phyloP scores from a whole-genome alignment of 2,888 invertebrate species.

The Deilephila porcellus region DNA sequence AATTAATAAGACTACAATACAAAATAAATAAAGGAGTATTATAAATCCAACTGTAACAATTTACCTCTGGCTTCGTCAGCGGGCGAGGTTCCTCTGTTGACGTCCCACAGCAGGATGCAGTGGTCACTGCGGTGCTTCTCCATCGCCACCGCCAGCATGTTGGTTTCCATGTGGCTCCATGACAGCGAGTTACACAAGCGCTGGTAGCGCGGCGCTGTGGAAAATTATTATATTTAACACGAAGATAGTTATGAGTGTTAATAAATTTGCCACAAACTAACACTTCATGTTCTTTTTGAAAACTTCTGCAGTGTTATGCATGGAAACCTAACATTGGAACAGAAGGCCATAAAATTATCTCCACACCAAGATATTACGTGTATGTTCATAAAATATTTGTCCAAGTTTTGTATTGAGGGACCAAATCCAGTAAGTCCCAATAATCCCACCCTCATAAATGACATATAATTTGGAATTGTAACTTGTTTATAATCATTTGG shows the following conservation, averaged over 20 bases:
- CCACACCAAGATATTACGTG: no score
- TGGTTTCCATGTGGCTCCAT: constrained; percentile 93
- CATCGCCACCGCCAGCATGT: constrained; percentile 93
- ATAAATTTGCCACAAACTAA: not conserved
- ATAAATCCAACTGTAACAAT: not conserved
- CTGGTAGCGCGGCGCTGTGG: constrained; percentile 91
- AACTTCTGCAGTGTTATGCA: no score
- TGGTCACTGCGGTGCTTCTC: constrained; percentile 96
- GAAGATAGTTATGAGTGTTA: no score
- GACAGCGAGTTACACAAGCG: constrained; percentile 94
- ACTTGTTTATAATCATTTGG: no score
- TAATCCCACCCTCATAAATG: no score
- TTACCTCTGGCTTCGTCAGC: constrained; percentile 60
- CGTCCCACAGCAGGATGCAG: constrained; percentile 96
- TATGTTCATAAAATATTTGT: no score
- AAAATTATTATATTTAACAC: not conserved
- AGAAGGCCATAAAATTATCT: no score
- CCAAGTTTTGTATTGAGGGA: no score
- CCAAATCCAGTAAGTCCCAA: no score
- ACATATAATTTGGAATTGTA: no score
- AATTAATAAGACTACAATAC: not conserved
- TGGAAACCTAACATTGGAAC: no score
- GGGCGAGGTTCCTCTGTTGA: constrained; percentile 76
- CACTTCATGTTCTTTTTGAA: not conserved
- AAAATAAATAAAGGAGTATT: not conserved